These are phyloP conservation scores for Phylloscopus trochilus DNA, from an alignment of 2,113 vertebrate species.

Conservation along the genomic window DNA sequence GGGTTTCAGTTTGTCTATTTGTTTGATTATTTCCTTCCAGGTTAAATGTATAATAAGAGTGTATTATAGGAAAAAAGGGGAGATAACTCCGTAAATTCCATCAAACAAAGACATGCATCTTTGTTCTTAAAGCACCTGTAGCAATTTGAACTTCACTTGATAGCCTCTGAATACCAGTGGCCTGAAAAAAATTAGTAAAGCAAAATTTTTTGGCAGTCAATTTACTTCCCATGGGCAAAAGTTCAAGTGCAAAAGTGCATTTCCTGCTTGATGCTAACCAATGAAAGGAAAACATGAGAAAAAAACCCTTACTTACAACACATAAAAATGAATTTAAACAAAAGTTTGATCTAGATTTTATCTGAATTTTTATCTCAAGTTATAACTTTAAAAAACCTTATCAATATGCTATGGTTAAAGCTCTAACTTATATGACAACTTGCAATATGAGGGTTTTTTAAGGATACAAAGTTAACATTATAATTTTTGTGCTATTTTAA, in stretches of 20 bases:
- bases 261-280: background rate
- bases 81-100: background rate
- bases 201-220: background rate
- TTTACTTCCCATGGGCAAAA: background rate
- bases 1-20: background rate
- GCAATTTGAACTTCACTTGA: background rate
- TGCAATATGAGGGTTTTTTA: accelerated
- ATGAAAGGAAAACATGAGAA: background rate
- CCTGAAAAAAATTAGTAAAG: background rate
- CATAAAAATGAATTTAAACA: background rate
- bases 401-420: background rate
- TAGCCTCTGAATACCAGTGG: background rate
- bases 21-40: background rate
- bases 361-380: background rate
- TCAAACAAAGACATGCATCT: background rate
- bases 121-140: background rate
- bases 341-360: background rate
- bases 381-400: background rate
- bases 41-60: background rate
- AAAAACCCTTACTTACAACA: background rate
- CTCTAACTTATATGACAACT: background rate
- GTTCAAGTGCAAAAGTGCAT: background rate
- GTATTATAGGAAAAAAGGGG: background rate
- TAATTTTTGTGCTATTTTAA: background rate
- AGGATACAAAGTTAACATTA: background rate